phyloP scores from a whole-genome alignment of 2,797 vertebrate species.

The Neomorphus geoffroyi region DNA sequence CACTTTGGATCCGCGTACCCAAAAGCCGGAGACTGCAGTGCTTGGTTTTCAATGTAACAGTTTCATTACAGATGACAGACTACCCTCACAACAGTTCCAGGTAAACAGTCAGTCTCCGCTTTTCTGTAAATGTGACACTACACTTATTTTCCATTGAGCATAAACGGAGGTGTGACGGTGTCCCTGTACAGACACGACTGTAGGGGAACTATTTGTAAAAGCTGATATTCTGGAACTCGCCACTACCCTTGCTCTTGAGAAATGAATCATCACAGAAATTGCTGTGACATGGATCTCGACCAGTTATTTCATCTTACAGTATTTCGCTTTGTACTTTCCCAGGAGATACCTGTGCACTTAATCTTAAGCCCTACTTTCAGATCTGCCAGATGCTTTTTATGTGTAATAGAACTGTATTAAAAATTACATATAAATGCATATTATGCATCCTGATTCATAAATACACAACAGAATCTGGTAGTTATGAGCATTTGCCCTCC shows the following conservation, averaged over 20 bases:
- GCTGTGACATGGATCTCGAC: not conserved
- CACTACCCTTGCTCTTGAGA: not conserved
- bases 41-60: not conserved
- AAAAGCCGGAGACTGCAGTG: not conserved
- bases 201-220: not conserved
- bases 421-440: not conserved
- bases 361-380: not conserved
- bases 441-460: not conserved
- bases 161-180: not conserved
- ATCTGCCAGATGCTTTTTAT: not conserved
- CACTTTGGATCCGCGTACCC: not conserved
- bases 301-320: not conserved
- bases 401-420: not conserved
- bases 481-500: not conserved
- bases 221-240: not conserved
- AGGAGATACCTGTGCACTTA: not conserved
- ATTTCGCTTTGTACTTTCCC: not conserved
- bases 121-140: not conserved
- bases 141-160: not conserved
- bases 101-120: not conserved
- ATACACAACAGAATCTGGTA: not conserved
- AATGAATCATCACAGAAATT: not conserved
- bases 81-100: not conserved
- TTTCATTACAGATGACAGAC: not conserved
- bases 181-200: not conserved